phyloP scores from a whole-genome alignment of 2,888 invertebrate genomes.

The Taenaris catops region DNA sequence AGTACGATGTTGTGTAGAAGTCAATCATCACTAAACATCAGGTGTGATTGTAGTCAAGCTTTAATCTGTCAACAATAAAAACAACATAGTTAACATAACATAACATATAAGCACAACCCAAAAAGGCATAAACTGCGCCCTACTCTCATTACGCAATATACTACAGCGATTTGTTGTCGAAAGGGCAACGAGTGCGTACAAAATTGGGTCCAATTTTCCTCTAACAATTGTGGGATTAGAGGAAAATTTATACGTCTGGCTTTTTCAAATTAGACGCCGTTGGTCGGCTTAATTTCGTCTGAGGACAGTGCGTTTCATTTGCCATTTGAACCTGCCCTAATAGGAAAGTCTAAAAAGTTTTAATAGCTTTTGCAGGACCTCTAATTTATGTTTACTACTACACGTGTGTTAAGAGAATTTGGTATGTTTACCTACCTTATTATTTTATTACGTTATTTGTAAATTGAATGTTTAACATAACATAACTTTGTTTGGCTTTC shows the following conservation, averaged over 20 bases:
- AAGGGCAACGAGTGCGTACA: conserved; percentile 42
- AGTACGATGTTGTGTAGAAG: too few relatives aligned
- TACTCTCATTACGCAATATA: conserved; percentile 55
- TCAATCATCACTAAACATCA: too few relatives aligned
- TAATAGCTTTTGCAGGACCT: too few relatives aligned
- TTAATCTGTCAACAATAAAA: too few relatives aligned
- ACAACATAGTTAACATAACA: conserved; percentile 18
- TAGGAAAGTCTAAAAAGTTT: conserved; percentile 16
- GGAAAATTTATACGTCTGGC: conserved; percentile 74
- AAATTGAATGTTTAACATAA: too few relatives aligned
- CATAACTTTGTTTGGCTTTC: too few relatives aligned
- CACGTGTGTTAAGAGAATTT: too few relatives aligned
- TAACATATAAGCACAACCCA: conserved; percentile 12
- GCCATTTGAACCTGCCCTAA: conserved; percentile 43
- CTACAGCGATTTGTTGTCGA: conserved; percentile 59
- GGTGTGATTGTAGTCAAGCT: too few relatives aligned
- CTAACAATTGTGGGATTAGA: conserved; percentile 70
- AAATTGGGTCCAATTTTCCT: conserved; percentile 68
- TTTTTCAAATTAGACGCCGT: conserved; percentile 69
- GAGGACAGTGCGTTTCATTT: conserved; percentile 51
- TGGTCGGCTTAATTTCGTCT: conserved; percentile 54
- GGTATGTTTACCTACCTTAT: too few relatives aligned
- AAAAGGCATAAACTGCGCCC: conserved; percentile 14
- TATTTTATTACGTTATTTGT: too few relatives aligned
- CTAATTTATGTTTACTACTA: too few relatives aligned